These are phyloP conservation scores for Hydraecia micacea DNA, from an alignment of 2,888 invertebrate genomes.

Conservation along the genomic window DNA sequence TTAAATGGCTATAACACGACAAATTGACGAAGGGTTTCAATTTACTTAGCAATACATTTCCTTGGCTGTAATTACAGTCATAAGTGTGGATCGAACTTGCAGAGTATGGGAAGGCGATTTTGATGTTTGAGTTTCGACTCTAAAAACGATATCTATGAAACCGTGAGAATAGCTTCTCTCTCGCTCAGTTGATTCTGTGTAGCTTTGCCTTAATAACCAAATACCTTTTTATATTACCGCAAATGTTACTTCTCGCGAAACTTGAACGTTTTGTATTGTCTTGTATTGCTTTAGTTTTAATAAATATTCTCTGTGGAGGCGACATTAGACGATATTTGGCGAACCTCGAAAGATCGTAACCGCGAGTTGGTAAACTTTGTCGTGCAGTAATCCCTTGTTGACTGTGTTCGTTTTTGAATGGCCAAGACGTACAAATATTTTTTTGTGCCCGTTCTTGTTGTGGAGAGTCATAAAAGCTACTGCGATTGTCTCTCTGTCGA, in stretches of 20 bases:
- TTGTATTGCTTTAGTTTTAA: slow-evolving; percentile 66
- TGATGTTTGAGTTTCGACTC: background rate
- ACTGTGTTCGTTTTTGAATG: slow-evolving; percentile 62
- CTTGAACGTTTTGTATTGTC: slow-evolving; percentile 59
- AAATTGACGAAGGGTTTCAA: background rate
- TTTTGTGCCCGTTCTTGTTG: slow-evolving; percentile 55
- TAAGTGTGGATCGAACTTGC: background rate
- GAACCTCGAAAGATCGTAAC: slow-evolving; percentile 58
- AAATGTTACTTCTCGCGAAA: slow-evolving; percentile 56
- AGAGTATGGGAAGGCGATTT: background rate
- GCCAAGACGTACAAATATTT: slow-evolving; percentile 61
- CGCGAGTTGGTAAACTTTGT: slow-evolving; percentile 71
- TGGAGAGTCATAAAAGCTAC: slow-evolving; percentile 54
- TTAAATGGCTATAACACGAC: background rate
- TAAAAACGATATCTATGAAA: background rate
- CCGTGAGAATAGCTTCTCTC: background rate
- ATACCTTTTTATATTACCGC: slow-evolving; percentile 54
- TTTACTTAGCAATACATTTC: background rate
- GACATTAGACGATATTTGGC: slow-evolving; percentile 66
- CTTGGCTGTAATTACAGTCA: background rate
- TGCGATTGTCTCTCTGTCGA: slow-evolving; percentile 16
- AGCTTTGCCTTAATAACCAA: slow-evolving; percentile 23
- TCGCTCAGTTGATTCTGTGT: background rate
- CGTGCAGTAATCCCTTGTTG: slow-evolving; percentile 70
- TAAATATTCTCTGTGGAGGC: slow-evolving; percentile 60